These are phyloP conservation scores for Propithecus perrieri DNA, from an alignment of 2,797 vertebrate genomes.

Conservation along the genomic window DNA sequence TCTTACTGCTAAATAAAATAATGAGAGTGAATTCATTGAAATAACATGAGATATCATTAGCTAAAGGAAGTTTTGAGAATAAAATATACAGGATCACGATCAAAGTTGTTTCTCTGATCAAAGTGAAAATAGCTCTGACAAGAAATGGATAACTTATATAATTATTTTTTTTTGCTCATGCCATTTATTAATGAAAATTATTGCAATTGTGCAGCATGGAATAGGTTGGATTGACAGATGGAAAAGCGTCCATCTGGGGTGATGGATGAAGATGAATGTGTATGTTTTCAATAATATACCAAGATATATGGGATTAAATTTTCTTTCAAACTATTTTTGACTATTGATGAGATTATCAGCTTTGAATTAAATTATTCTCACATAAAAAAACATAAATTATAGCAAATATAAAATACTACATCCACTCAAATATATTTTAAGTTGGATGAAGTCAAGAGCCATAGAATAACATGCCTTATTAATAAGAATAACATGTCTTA, in stretches of 20 bases:
- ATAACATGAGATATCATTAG: neutral
- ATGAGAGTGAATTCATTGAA: neutral
- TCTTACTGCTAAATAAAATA: neutral
- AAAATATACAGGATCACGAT: neutral
- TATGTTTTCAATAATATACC: neutral
- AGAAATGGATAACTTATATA: neutral
- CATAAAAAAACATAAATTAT: neutral
- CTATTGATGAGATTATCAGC: neutral
- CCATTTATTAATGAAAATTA: neutral
- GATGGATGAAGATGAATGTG: neutral
- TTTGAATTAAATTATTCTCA: slow-evolving; percentile 23
- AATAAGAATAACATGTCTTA: neutral
- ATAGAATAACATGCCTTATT: neutral
- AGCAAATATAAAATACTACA: neutral
- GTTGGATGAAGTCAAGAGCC: neutral
- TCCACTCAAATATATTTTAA: neutral
- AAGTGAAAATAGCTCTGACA: slow-evolving; percentile 22
- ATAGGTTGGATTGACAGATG: neutral
- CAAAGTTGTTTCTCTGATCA: neutral
- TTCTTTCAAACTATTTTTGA: slow-evolving; percentile 23
- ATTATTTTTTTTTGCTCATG: neutral
- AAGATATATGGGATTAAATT: neutral
- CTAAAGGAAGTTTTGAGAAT: neutral
- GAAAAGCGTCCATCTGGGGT: neutral
- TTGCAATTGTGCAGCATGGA: neutral